Base-by-base conservation (phyloP, 1,140 invertebrate species). In the Orchesella cincta region DNA sequence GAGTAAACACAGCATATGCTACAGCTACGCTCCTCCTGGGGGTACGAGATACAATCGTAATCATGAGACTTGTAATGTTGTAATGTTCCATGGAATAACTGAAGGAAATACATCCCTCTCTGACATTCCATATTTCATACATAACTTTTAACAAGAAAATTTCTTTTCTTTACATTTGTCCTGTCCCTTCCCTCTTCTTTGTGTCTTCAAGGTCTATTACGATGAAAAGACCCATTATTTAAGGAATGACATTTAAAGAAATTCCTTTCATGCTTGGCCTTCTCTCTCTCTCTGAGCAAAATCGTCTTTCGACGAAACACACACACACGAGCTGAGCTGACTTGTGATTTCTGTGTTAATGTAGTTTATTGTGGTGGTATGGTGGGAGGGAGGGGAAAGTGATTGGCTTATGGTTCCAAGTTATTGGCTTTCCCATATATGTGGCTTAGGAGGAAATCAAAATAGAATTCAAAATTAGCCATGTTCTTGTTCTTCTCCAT, bases 401-500 rank as follows among this genome's bases (percentile, higher is more conserved):
- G 62, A 67, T 67, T 67, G 62, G 62, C 62, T 67, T 67, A 67
- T 5, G 62, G 62, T 23, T 67, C n/a, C 39, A 46, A 8, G 20
- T 67, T 67, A 67, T 67, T 33, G 62, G 62, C 62, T 67, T 67
- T 5, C 29, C 3, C 33, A 16, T 31, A n/a, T 57, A 18, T 57
- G 23, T 46, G 39, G 18, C 5, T 8, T 46, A 18, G 33, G 33
- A 33, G n/a, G 31, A 67, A 67, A 67, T 33, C 26, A 67, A 29
- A 33, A 67, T 67, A 67, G 62, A 67, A 67, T 67, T 67, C 62
- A 67, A 67, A 67, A 67, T 67, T 67, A 67, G 62, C 62, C 31
- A 16, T 31, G 23, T 12, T n/a, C 52, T n/a, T 3, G 20, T 12
- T 46, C 39, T 46, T 57, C 5, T 8, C 18, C 5, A 8, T 46